Percentiles rank a stretch among this genome's conserved stretches.
These are phyloP conservation scores for Passerina amoena DNA, from an alignment of 2,113 vertebrate genomes.

Conservation along the genomic window DNA sequence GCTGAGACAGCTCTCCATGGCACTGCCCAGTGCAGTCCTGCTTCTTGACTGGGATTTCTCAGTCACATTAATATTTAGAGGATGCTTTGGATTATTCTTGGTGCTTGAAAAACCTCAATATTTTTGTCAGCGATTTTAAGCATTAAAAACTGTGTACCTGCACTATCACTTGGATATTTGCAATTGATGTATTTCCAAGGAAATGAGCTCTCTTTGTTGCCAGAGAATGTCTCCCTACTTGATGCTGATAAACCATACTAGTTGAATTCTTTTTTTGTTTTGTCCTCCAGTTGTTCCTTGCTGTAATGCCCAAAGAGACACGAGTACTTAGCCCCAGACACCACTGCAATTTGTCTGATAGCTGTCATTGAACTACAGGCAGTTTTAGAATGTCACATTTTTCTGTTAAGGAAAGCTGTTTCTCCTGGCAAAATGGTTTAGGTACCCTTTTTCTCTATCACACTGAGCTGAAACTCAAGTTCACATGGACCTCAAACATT, in stretches of 20 bases:
- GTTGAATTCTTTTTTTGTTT: conserved; percentile 32
- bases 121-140: conserved; percentile 25
- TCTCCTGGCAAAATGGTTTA: not conserved
- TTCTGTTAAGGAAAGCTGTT: not conserved
- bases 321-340: not conserved
- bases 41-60: not conserved
- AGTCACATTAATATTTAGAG: not conserved
- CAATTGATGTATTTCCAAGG: not conserved
- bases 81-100: not conserved
- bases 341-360: not conserved
- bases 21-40: not conserved
- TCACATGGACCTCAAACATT: not conserved
- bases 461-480: not conserved
- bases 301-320: not conserved
- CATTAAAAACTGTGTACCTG: not conserved
- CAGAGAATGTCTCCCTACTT: not conserved
- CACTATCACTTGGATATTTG: not conserved
- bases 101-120: conserved; percentile 14
- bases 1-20: not conserved
- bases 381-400: not conserved
- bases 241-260: conserved; percentile 24
- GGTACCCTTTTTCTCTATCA: not conserved
- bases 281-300: conserved; percentile 21
- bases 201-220: not conserved
- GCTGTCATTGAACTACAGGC: not conserved